Base-by-base conservation (phyloP, 2,113 vertebrate genomes). In the Muscicapa adusta region DNA sequence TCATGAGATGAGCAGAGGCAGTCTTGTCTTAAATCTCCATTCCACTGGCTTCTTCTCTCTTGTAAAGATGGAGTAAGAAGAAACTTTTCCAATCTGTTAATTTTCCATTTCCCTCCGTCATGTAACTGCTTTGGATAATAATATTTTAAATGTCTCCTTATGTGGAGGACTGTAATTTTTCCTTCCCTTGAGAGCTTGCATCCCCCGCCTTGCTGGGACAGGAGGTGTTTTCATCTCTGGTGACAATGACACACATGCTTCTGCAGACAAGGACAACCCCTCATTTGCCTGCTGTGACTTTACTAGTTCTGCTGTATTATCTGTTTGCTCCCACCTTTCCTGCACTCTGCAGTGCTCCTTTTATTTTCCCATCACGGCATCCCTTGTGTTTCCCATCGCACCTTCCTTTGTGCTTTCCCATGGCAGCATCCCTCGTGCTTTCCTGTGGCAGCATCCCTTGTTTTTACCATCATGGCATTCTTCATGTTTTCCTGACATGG, bases 141-240 rank as follows among this genome's bases (percentile, higher is more conserved):
- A 77, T 76, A 67, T 93, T 91, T 88, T 79, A 76, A 88, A 91
- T 88, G 66, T 70, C 74, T 93, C 56, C 47, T 66, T 82, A 43
- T 50, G 36, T 29, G 58, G 45, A 60, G 71, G 33, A 47, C 70
- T 74, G 53, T 93, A 54, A 83, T 82, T 94, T 94, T 85, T 85
- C 74, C 72, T 81, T 78, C 54, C 22, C 31, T 50, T 42, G 22
- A 1, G 12, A 91, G 62, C 56, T 82, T 1, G 4, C 5, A 3
- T 87, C 60, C 67, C 47, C 54, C 77, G 56, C 74, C 78, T 83
- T 6, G 5, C 74, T 88, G 92, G 92, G 63, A 58, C 5, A 22
- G 75, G 88, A 92, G 94, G 51, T 83, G 58, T 92, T 94, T 92
- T 85, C 19, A 8, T 81, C 63, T 82, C 74, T 85, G 74, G 38